Base-by-base conservation (phyloP, 2,888 invertebrate species). In the Aleiodes leptofemur region DNA sequence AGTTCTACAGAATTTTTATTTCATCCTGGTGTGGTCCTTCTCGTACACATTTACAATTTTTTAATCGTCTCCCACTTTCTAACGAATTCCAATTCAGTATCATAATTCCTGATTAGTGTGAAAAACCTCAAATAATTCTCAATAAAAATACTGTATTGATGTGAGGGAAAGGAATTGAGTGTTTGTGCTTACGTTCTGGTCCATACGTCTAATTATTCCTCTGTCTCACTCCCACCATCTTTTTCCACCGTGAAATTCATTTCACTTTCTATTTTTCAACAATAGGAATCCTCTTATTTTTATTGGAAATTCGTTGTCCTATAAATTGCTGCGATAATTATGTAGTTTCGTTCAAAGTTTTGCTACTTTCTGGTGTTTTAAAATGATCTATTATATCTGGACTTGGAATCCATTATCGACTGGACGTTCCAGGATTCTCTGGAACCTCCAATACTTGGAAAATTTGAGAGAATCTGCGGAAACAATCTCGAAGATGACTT, bases 21-120 rank as follows among this genome's bases (percentile, higher is more conserved):
- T 64, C 64, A 48, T 64, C 64, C 64, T 64, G 43, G 43, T 34
- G 34, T 31, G 48, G 64, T 64, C 64, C 64, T 64, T 48, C 64
- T 64, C 16, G 43, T 43, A 43, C 43, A 34, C 9, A 48, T 64
- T 43, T 29, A 23, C 16, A 9, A 31, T 14, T 38, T 38, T 59
- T 34, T 38, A 2, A 38, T 23, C 43, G 14, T 43, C 48, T 14
- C 48, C 14, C 4, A 14, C 16, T 34, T n/a, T 43, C 14, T 43
- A 43, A 43, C 13, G n/a, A 23, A 23, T n/a, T 43, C 61, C 31
- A 11, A n/a, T 38, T 31, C 38, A 61, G 14, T 14, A 14, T 14
- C 43, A 13, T 5, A 14, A n/a, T 38, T 38, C 61, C 43, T 43
- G 43, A 43, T 43, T 7, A 43, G 11, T 43, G 8, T 31, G 34